phyloP scores from a whole-genome alignment of 2,888 invertebrate genomes.

The Hedychridium roseum region DNA sequence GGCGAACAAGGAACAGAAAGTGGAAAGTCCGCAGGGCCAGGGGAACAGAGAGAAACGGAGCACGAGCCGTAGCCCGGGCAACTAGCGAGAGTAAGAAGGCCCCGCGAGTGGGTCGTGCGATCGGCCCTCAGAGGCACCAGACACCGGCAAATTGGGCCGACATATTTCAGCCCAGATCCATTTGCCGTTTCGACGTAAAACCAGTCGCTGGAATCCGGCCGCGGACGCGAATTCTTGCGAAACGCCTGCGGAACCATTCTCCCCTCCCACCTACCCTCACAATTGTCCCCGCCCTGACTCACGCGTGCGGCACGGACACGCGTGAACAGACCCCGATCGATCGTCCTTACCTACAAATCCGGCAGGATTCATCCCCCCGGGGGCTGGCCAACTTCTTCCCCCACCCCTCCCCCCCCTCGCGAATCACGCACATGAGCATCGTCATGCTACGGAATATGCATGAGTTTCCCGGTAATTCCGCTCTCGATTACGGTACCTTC shows the following conservation, averaged over 20 bases:
- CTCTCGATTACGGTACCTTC: too few relatives aligned
- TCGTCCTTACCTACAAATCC: too few relatives aligned
- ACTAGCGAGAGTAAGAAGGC: slow-evolving; percentile 38
- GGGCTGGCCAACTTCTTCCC: background rate
- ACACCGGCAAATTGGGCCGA: slow-evolving; percentile 56
- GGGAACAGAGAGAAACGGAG: background rate
- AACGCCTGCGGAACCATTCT: slow-evolving; percentile 43
- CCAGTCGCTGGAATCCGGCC: slow-evolving; percentile 49
- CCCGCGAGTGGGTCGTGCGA: slow-evolving; percentile 22
- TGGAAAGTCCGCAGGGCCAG: background rate
- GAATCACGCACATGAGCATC: too few relatives aligned
- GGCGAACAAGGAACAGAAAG: slow-evolving; percentile 6
- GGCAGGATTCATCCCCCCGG: background rate
- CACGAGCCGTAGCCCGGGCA: slow-evolving; percentile 23
- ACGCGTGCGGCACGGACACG: too few relatives aligned
- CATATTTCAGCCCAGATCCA: slow-evolving; percentile 49
- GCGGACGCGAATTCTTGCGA: slow-evolving; percentile 47
- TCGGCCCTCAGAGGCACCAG: slow-evolving; percentile 47
- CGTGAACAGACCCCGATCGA: too few relatives aligned
- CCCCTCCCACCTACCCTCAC: background rate
- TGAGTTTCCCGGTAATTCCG: too few relatives aligned
- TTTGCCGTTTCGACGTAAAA: slow-evolving; percentile 51
- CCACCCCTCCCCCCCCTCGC: too few relatives aligned
- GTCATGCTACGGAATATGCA: too few relatives aligned
- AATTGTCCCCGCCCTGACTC: background rate